Conservation (phyloP, 2,888 invertebrate genomes). For the Cloeon dipterum region DNA sequence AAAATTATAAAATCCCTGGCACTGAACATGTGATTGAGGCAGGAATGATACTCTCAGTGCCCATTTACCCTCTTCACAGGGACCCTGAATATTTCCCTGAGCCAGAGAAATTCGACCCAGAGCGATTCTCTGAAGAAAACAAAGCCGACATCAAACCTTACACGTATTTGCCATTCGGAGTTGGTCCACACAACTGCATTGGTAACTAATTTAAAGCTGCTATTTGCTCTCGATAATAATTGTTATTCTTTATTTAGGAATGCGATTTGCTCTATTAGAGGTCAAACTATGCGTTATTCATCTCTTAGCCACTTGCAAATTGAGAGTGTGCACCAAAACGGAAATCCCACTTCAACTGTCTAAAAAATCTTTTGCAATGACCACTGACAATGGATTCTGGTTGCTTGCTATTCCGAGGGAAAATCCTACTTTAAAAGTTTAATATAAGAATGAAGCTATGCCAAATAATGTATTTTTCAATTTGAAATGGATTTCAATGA, state of each 20-base stretch:
- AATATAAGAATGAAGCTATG: too few relatives aligned
- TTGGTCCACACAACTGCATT: slow-evolving; percentile 36
- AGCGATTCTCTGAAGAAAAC: slow-evolving; percentile 26
- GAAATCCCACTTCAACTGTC: slow-evolving; percentile 1
- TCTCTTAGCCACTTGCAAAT: slow-evolving; percentile 3
- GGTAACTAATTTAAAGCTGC: too few relatives aligned
- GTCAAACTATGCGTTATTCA: slow-evolving; percentile 2
- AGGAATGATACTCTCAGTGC: slow-evolving; percentile 27
- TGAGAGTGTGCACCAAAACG: slow-evolving; percentile 1
- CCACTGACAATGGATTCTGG: not conserved
- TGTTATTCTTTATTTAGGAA: too few relatives aligned
- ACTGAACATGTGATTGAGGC: slow-evolving; percentile 23
- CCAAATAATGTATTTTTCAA: too few relatives aligned
- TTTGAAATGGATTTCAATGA: too few relatives aligned
- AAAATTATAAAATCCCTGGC: slow-evolving; percentile 15
- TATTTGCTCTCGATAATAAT: too few relatives aligned
- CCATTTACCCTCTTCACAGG: slow-evolving; percentile 29
- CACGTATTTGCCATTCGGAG: slow-evolving; percentile 28
- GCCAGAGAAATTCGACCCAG: slow-evolving; percentile 30
- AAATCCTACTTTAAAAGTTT: not conserved
- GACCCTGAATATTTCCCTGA: slow-evolving; percentile 30
- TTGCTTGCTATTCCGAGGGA: not conserved
- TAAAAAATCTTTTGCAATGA: slow-evolving; percentile 1
- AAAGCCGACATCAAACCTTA: slow-evolving; percentile 19
- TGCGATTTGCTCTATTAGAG: slow-evolving; percentile 2